Conservation (phyloP, 2,888 invertebrate genomes). For the Polylopha cassiicola region DNA sequence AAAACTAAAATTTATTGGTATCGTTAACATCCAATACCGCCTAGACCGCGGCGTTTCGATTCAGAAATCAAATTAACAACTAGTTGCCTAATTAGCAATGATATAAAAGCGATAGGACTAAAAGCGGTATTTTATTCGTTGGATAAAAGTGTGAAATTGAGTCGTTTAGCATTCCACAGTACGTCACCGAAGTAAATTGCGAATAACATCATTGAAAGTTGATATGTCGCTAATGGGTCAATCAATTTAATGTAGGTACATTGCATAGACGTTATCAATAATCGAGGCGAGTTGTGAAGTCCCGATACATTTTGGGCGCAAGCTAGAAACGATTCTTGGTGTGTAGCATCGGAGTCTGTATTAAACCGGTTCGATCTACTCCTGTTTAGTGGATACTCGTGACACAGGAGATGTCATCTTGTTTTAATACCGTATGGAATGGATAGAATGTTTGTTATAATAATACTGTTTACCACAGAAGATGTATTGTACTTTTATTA, state of each 20-base stretch:
- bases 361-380: conserved; percentile 26
- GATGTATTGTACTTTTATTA: too few relatives aligned
- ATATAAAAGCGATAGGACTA: conserved; percentile 14
- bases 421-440: too few relatives aligned
- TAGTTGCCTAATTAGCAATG: conserved; percentile 10
- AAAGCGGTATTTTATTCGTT: conserved; percentile 10
- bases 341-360: conserved; percentile 22
- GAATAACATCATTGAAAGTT: conserved; percentile 34
- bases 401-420: too few relatives aligned
- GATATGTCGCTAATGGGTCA: conserved; percentile 32
- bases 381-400: conserved; percentile 17
- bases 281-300: conserved; percentile 24
- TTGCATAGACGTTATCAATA: conserved; percentile 27
- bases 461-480: too few relatives aligned
- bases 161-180: conserved; percentile 1
- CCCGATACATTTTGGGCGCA: conserved; percentile 27
- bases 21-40: too few relatives aligned
- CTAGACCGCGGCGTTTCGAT: conserved; percentile 8
- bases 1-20: conserved; percentile 4
- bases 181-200: conserved; percentile 2
- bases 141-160: too few relatives aligned
- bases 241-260: conserved; percentile 41
- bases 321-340: conserved; percentile 31
- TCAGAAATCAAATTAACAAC: conserved; percentile 8
- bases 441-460: too few relatives aligned